Percentiles rank a stretch among this genome's conserved stretches.
Evolutionary conservation across 35 echinoderm and acorn worm species (phyloP).

Genomic region (Acanthaster planci): DNA sequence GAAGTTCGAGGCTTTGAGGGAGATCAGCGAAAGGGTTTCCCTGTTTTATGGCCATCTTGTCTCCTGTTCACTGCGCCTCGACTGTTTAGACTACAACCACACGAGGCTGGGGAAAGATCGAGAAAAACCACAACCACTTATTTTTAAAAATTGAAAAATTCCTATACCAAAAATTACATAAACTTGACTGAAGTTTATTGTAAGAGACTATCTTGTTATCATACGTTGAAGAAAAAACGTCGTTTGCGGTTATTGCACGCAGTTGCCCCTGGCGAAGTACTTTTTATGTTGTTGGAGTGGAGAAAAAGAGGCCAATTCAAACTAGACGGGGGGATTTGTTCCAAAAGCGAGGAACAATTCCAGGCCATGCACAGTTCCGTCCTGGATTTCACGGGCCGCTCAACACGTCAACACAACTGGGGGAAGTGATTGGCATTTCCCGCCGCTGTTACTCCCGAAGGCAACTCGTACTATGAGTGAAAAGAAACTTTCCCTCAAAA

Average conservation of each 20-base stretch:
- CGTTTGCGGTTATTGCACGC: slow-evolving; percentile 24
- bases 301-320: background rate
- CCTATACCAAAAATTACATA: too few relatives aligned
- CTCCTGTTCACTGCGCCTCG: too few relatives aligned
- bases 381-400: slow-evolving; percentile 47
- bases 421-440: slow-evolving; percentile 34
- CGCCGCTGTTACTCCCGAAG: background rate
- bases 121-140: too few relatives aligned
- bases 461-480: background rate
- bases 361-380: slow-evolving; percentile 22
- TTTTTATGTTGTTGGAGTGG: slow-evolving; percentile 10
- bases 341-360: slow-evolving; percentile 32
- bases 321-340: slow-evolving; percentile 9
- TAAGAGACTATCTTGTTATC: background rate
- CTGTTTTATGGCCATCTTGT: too few relatives aligned
- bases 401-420: slow-evolving; percentile 47
- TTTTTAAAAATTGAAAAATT: too few relatives aligned
- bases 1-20: too few relatives aligned
- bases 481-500: background rate
- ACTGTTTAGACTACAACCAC: too few relatives aligned
- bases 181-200: too few relatives aligned
- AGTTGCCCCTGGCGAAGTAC: slow-evolving; percentile 14
- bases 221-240: background rate
- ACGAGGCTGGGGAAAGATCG: too few relatives aligned
- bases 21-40: too few relatives aligned